Conservation (phyloP, 2,113 vertebrate species). For the Pteropus alecto region DNA sequence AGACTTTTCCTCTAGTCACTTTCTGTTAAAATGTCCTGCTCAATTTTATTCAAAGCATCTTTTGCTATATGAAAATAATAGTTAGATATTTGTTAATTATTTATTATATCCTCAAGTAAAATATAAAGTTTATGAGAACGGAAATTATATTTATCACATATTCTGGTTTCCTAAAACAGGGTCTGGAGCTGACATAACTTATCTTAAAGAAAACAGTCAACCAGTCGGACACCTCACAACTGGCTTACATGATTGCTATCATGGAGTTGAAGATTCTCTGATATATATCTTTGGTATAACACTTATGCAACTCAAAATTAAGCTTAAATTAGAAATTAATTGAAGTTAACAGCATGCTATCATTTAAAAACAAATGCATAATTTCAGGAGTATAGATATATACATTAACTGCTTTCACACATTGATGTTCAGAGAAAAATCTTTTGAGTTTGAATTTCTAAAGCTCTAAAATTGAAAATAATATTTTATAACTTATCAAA, state of each 20-base stretch:
- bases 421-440: neutral
- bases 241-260: neutral
- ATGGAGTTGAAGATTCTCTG: neutral
- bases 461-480: neutral
- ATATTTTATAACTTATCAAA: constrained; percentile 27
- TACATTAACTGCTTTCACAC: neutral
- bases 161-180: neutral
- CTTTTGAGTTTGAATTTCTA: neutral
- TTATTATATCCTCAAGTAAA: neutral
- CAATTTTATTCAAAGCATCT: neutral
- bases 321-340: neutral
- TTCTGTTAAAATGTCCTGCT: neutral
- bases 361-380: constrained; percentile 3
- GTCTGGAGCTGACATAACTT: neutral
- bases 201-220: neutral
- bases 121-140: neutral
- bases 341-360: neutral
- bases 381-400: neutral
- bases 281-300: neutral
- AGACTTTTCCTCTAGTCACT: neutral
- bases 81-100: neutral
- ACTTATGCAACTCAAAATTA: neutral
- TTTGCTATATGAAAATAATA: neutral
- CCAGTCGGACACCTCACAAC: neutral
- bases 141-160: neutral